Evolutionary conservation across 2,797 vertebrate genomes (phyloP).

Genomic region (Phataginus tetradactyla): DNA sequence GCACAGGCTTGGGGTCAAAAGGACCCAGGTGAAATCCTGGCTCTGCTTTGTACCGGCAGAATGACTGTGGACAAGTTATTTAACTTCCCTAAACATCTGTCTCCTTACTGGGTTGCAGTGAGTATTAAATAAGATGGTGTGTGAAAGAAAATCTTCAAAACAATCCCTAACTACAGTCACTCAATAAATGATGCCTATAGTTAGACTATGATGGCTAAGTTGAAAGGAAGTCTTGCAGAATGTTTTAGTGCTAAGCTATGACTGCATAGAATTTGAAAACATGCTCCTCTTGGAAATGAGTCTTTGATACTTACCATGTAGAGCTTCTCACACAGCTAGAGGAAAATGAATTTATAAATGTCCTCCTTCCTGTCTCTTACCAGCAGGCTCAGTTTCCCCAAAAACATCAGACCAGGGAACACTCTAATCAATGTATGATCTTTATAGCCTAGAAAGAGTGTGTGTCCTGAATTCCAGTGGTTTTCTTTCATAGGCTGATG

Average conservation of each 20-base stretch:
- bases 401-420: background rate
- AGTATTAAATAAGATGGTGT: background rate
- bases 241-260: background rate
- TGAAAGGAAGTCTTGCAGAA: slow-evolving; percentile 19
- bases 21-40: background rate
- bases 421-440: background rate
- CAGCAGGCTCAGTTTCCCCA: background rate
- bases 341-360: background rate
- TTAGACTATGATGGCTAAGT: background rate
- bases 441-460: background rate
- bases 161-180: background rate
- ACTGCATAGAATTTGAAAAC: background rate
- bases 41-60: background rate
- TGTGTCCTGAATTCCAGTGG: background rate
- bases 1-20: background rate
- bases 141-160: background rate
- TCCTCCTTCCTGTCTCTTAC: background rate
- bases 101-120: background rate
- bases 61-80: background rate
- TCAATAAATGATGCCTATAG: background rate
- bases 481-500: background rate
- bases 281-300: background rate
- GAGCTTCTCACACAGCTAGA: background rate
- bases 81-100: background rate
- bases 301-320: background rate